These are phyloP conservation scores for Aegithalos caudatus DNA, from an alignment of 2,113 vertebrate species.

Conservation along the genomic window DNA sequence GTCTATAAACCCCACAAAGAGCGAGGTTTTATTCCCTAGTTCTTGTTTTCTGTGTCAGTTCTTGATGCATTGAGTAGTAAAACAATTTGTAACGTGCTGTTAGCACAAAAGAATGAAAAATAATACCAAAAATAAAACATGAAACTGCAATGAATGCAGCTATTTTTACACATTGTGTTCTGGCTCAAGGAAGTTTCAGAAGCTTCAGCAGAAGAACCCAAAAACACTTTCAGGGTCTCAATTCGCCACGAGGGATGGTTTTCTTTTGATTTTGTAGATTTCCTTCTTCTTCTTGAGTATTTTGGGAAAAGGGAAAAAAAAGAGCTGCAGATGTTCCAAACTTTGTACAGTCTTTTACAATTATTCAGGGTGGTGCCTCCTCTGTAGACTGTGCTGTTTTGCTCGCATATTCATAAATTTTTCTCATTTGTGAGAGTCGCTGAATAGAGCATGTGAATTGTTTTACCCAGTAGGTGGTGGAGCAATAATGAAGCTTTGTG, in stretches of 20 bases:
- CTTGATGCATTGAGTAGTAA: constrained; percentile 47
- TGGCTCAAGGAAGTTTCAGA: constrained; percentile 43
- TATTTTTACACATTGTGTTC: constrained; percentile 49
- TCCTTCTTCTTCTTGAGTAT: neutral
- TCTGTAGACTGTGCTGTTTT: constrained; percentile 38
- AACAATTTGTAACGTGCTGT: constrained; percentile 48
- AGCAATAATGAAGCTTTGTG: constrained; percentile 85
- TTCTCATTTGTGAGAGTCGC: constrained; percentile 77
- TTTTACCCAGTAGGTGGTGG: constrained; percentile 82
- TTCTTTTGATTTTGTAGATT: neutral
- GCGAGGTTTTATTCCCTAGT: neutral
- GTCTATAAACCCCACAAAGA: neutral
- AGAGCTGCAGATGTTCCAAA: constrained; percentile 22
- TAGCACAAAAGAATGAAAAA: constrained; percentile 58
- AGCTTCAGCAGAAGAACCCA: constrained; percentile 1
- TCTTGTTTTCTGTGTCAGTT: constrained; percentile 35
- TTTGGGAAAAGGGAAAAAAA: neutral
- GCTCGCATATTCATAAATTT: constrained; percentile 75
- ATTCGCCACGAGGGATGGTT: neutral
- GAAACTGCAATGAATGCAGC: constrained; percentile 28
- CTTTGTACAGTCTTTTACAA: constrained; percentile 1
- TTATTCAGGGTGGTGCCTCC: constrained; percentile 10
- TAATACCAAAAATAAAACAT: constrained; percentile 58
- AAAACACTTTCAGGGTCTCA: neutral
- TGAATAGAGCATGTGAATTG: constrained; percentile 76